Base-by-base conservation (phyloP, 92 coral and sea anemone genomes). In the Phymanthus crucifer region DNA sequence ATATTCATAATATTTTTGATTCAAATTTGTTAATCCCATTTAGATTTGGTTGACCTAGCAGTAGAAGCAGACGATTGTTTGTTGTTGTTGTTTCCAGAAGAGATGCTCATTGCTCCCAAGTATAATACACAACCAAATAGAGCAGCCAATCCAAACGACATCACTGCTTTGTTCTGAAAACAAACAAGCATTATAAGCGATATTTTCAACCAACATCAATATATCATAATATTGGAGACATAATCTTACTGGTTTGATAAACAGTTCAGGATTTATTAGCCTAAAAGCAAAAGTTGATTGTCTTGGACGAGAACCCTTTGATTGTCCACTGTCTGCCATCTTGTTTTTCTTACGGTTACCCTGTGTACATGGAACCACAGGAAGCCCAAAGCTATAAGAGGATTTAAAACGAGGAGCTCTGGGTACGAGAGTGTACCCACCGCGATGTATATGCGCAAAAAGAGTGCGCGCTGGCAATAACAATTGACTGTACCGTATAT, bases 181-280 rank as follows among this genome's bases (percentile, higher is more conserved):
- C 21, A 40, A 38, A 27, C 33, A 48, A 52, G 32, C 73, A 64
- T 37, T 0, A 8, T 38, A 45, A 57, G 35, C n/a, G 23, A 24
- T 35, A 66, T 2, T 40, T 3, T 47, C 1, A 16, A 13, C 7
- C 6, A 7, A 70, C 14, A 32, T 9, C 27, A 38, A 37, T 16
- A 54, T 17, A 27, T 29, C 29, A 12, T 17, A 33, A 2, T 14
- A 13, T n/a, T 24, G 26, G 18, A 67, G 10, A 43, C 1, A 29
- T 33, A 12, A 64, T 31, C 98, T 95, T 84, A 95, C 98, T 23
- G 98, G 98, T 76, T 91, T 91, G 86, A 95, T 85, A 54, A 93
- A 95, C 32, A 95, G 91, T 54, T 95, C 98, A 3, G 98, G 98
- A 71, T 95, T 95, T 27, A 95, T 93, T 67, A 93, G 83, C 75